Evolutionary conservation across 1,140 invertebrate genomes (phyloP).

Genomic region (Leptinotarsa texana): DNA sequence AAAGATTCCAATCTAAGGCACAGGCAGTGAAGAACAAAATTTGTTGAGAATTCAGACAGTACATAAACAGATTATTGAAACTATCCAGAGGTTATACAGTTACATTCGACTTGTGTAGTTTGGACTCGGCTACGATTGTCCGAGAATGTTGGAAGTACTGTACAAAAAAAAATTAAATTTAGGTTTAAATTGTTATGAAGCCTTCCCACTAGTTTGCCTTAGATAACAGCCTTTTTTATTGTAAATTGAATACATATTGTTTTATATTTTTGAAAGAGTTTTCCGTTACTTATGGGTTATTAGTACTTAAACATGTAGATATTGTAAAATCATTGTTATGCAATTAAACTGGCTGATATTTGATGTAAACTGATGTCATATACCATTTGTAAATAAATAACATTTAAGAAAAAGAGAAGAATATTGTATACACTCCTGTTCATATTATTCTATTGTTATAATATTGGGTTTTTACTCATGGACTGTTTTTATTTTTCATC

Average conservation of each 20-base stretch:
- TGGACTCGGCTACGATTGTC: constrained; percentile 13
- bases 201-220: constrained; percentile 30
- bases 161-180: constrained; percentile 22
- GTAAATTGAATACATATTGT: constrained; percentile 27
- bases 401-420: constrained; percentile 20
- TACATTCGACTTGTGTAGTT: constrained; percentile 24
- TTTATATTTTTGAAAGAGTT: constrained; percentile 22
- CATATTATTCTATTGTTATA: constrained; percentile 29
- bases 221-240: constrained; percentile 30
- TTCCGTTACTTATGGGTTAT: constrained; percentile 19
- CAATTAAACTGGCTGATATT: constrained; percentile 29
- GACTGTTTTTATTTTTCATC: constrained; percentile 24
- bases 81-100: constrained; percentile 24
- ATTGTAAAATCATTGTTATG: constrained; percentile 33
- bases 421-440: constrained; percentile 31
- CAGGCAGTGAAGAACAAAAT: constrained; percentile 49
- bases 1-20: constrained; percentile 53
- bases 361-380: constrained; percentile 27
- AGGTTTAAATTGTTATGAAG: constrained; percentile 31
- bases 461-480: constrained; percentile 25
- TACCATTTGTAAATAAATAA: constrained; percentile 31
- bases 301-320: constrained; percentile 29
- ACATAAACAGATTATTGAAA: constrained; percentile 10
- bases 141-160: constrained; percentile 23
- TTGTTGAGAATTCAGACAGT: constrained; percentile 22